Evolutionary conservation across 2,797 vertebrate genomes (phyloP).

Genomic region (Phalanger gymnotis): DNA sequence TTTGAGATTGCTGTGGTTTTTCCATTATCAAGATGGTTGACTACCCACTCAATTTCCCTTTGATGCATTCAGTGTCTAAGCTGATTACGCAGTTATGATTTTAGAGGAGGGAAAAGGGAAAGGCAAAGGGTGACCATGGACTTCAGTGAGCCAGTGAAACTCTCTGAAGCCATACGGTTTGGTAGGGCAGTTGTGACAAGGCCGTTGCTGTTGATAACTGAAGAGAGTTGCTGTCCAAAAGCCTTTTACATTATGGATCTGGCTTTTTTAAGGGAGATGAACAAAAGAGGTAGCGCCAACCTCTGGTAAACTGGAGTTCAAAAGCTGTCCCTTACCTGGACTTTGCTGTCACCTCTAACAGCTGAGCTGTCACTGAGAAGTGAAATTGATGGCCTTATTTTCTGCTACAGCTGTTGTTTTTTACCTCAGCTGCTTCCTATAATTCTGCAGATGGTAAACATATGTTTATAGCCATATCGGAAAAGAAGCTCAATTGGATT

Average conservation of each 20-base stretch:
- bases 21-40: constrained; percentile 74
- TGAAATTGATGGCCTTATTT: constrained; percentile 84
- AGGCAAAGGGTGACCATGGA: not conserved
- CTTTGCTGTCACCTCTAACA: constrained; percentile 70
- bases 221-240: constrained; percentile 7
- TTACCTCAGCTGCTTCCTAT: constrained; percentile 83
- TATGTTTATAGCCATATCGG: constrained; percentile 84
- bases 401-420: constrained; percentile 84
- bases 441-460: constrained; percentile 87
- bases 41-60: constrained; percentile 62
- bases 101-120: constrained; percentile 48
- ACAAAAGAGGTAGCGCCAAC: not conserved
- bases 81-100: constrained; percentile 58
- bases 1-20: constrained; percentile 64
- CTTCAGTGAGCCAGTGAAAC: constrained; percentile 17
- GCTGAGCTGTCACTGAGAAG: constrained; percentile 79
- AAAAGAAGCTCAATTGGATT: constrained; percentile 74
- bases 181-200: not conserved
- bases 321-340: constrained; percentile 69
- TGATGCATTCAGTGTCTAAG: constrained; percentile 52
- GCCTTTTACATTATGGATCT: not conserved
- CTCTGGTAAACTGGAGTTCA: not conserved
- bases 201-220: constrained; percentile 7
- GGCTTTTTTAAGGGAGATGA: not conserved
- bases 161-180: constrained; percentile 36